phyloP scores from a whole-genome alignment of 1,140 invertebrate genomes.

The Apolygus lucorum region DNA sequence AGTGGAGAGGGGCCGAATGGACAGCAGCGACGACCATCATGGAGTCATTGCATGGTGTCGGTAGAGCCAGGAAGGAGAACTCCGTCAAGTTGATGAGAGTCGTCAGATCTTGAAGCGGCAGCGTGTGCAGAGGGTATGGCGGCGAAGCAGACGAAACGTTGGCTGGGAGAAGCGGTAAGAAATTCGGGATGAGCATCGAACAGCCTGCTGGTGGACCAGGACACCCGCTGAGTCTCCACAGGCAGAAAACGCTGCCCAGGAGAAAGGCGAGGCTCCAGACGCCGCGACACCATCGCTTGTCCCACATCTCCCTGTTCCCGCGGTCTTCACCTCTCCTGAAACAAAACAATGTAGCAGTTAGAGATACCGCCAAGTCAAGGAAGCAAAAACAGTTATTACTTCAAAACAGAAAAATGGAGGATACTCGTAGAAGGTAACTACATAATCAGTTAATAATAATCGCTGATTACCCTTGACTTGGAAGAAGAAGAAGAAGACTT shows the following conservation, averaged over 20 bases:
- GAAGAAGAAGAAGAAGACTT: too few relatives aligned
- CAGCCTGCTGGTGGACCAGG: background rate
- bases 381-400: too few relatives aligned
- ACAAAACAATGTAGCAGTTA: too few relatives aligned
- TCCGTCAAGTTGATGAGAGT: constrained; percentile 10
- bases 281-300: constrained; percentile 3
- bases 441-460: too few relatives aligned
- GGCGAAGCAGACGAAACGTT: background rate
- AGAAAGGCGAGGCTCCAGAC: constrained; percentile 10
- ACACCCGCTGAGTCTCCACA: background rate
- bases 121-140: constrained; percentile 3
- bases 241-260: background rate
- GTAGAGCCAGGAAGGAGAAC: constrained; percentile 1
- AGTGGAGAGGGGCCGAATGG: constrained; percentile 57
- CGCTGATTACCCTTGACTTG: too few relatives aligned
- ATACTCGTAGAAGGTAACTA: too few relatives aligned
- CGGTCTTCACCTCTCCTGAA: background rate
- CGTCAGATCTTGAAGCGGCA: background rate
- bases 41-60: background rate
- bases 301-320: constrained; percentile 4
- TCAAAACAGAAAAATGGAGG: too few relatives aligned
- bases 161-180: background rate
- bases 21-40: constrained; percentile 50
- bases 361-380: too few relatives aligned
- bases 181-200: background rate